Base-by-base conservation (phyloP, 2,797 vertebrate genomes). In the Coregonus sp. region DNA sequence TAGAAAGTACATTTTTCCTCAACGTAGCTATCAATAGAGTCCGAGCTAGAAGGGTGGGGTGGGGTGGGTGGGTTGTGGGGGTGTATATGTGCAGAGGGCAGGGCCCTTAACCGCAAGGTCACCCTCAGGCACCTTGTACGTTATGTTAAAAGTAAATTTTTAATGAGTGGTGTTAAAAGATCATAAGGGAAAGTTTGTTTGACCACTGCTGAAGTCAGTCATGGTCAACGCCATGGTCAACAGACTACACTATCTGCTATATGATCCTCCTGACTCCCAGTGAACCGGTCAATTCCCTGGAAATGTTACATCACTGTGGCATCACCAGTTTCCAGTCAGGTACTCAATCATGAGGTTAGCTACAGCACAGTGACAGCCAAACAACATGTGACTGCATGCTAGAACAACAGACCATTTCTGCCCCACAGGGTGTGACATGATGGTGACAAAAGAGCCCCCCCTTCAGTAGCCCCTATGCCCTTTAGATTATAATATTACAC, bases 301-400 rank as follows among this genome's bases (percentile, higher is more conserved):
- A 56, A 31, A 25, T 72, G 70, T 56, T 15, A 5, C 51, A 72
- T 54, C 50, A 54, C 71, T 16, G 71, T 18, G 71, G 31, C 51
- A 33, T 16, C 12, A 9, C 18, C 50, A 18, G 51, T 59, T 20
- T 59, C 56, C 56, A 59, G 56, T 59, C 18, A n/a, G 50, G 5
- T 15, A 25, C 16, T 40, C 5, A 9, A 18, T 51, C n/a, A 71
- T 20, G 12, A 29, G 20, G 29, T 25, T 29, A 25, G 40, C 20
- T 4, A 29, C 2, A 14, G n/a, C 7, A 14, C 40, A 2, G 5
- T 69, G 11, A 69, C 20, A 56, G 18, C 71, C 51, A 56, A 35
- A 37, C 70, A 72, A 72, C 71, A 72, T 72, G 51, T 72, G 71
- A 72, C 71, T 72, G 52, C 51, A n/a, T 72, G 52, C 52, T 29